phyloP scores from a whole-genome alignment of 2,113 vertebrate species.

The Laticauda laticaudata region DNA sequence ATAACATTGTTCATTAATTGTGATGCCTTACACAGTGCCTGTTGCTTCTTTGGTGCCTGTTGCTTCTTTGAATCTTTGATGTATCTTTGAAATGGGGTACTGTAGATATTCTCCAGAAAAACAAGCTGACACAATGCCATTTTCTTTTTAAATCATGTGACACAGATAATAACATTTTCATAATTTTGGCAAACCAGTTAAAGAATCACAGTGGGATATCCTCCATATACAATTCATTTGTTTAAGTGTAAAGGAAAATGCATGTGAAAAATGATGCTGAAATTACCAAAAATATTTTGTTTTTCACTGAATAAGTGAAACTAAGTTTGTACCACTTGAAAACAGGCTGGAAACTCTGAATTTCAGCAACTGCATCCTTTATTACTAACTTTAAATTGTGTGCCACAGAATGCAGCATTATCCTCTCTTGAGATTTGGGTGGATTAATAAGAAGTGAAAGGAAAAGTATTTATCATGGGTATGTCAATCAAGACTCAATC shows the following conservation, averaged over 20 bases:
- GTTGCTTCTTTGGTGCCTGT: background rate
- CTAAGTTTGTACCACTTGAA: background rate
- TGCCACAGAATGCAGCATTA: background rate
- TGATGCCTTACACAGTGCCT: background rate
- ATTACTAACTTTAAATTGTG: background rate
- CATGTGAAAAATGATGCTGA: background rate
- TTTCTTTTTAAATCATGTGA: background rate
- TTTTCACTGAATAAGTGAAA: background rate
- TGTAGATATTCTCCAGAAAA: background rate
- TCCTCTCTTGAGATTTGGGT: background rate
- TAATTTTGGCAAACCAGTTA: background rate
- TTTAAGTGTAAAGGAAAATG: background rate
- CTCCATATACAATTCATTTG: background rate
- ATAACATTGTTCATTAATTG: background rate
- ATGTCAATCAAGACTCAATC: background rate
- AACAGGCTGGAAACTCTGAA: background rate
- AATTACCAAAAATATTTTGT: background rate
- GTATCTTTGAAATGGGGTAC: background rate
- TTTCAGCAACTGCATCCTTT: background rate
- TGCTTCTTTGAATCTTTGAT: background rate
- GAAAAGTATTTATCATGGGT: background rate
- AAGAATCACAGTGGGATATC: background rate
- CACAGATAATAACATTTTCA: background rate
- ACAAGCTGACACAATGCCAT: background rate
- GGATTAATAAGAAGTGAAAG: background rate